Evolutionary conservation across 2,797 vertebrate genomes (phyloP), one percentile per base, ranked within the genome.

Genomic region (Neosilurus hyrtlii): DNA sequence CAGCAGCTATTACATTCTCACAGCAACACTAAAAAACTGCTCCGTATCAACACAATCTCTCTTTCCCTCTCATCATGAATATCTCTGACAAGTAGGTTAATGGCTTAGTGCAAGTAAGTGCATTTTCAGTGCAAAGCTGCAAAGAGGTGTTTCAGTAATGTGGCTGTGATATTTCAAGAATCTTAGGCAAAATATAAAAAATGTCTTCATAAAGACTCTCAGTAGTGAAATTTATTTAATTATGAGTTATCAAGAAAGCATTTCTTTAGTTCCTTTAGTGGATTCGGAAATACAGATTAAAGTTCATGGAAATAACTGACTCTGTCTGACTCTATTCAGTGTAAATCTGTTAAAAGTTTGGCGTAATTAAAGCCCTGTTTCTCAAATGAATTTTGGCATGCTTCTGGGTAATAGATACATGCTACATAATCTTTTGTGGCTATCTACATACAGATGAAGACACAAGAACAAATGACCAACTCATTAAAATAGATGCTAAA

Each of bases 11-110:
- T 63, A 61, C 63, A 77, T 66, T 82, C 88, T 79, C 86, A 85
- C 90, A 91, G 91, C 90, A 91, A 92, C 90, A 65, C 87, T 87
- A 91, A 84, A 90, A 90, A 89, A 86, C 80, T 83, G 88, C 86
- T 91, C 86, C 88, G 88, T 88, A 43, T 84, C 75, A 35, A 70
- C 51, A 82, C 51, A 83, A 81, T 79, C 67, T 51, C 68, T 86
- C 86, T 79, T 62, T 51, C 73, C 86, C 86, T 89, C 67, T 87
- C 85, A 86, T 80, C 84, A 59, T 88, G 86, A 91, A 91, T 89
- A 86, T 90, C 85, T 84, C 89, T 84, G 77, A 84, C 77, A 80
- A 74, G 61, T 66, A 56, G 65, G 30, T 81, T 81, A 80, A 84
- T 66, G 68, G n/a, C 68, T 57, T 57, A 43, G 56, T 54, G 66